Conservation (phyloP, 2,888 invertebrate species). For the Chrysodeixis includens region DNA sequence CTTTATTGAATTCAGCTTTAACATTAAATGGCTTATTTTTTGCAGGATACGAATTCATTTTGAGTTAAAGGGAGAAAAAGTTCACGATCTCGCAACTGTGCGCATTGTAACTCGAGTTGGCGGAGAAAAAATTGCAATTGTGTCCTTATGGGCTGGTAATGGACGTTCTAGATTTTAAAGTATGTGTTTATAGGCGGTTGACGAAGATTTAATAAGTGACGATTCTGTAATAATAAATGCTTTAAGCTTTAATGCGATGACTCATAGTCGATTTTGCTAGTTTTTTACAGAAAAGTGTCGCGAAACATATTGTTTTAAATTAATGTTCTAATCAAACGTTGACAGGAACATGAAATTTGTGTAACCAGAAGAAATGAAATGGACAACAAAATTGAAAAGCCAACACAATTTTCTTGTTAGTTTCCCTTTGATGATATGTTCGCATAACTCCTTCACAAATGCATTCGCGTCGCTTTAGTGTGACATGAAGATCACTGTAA, state of each 20-base stretch:
- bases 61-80: slow-evolving; percentile 57
- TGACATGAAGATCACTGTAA: slow-evolving; percentile 28
- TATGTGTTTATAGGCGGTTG: neutral
- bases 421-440: neutral
- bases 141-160: slow-evolving; percentile 36
- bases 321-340: neutral
- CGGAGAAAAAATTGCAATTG: slow-evolving; percentile 52
- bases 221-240: neutral
- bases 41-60: slow-evolving; percentile 52
- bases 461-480: slow-evolving; percentile 2
- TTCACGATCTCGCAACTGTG: slow-evolving; percentile 40
- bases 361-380: neutral
- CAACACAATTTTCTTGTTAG: neutral
- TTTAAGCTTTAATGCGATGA: neutral
- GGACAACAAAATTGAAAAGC: neutral
- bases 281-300: neutral
- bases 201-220: neutral
- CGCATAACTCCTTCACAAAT: slow-evolving; percentile 5
- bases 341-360: neutral
- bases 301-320: neutral
- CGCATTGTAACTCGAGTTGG: slow-evolving; percentile 33
- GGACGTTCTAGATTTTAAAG: slow-evolving; percentile 13
- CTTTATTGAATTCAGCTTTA: slow-evolving; percentile 57
- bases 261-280: too few species aligned
- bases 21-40: slow-evolving; percentile 49